A percentile compares a stretch with the other conserved stretches of the same genome.
Conservation (phyloP, 2,797 vertebrate genomes). For the Manis pentadactyla region DNA sequence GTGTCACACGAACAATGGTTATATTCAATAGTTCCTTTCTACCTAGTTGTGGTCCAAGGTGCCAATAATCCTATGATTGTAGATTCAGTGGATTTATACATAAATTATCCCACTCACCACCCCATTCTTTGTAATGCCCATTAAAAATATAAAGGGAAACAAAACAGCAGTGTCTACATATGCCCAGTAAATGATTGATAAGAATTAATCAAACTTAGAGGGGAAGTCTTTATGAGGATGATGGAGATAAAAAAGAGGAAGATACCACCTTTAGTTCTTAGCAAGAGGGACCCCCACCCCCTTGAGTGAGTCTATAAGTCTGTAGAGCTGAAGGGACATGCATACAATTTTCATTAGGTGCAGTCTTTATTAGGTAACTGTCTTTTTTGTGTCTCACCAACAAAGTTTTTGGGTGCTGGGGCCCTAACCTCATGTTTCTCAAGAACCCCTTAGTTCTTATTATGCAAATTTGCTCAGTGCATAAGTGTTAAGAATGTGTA, state of each 20-base stretch:
- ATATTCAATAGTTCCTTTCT: background rate
- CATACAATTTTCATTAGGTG: background rate
- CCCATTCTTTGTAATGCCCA: background rate
- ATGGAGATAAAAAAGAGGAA: background rate
- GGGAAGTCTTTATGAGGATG: background rate
- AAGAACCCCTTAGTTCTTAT: background rate
- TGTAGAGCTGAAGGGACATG: background rate
- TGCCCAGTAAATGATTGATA: background rate
- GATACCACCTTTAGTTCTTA: background rate
- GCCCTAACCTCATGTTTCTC: background rate
- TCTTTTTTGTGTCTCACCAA: background rate
- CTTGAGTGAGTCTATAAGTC: background rate
- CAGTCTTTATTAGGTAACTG: background rate
- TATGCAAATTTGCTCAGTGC: background rate
- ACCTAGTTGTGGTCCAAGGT: background rate
- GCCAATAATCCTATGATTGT: background rate
- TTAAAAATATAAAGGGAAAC: background rate
- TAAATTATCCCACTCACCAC: background rate
- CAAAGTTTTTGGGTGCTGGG: background rate
- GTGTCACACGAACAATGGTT: background rate
- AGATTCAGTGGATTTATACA: background rate
- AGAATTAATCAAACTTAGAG: background rate
- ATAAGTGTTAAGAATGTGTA: background rate
- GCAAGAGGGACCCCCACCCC: background rate
- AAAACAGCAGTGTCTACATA: background rate